Base-by-base conservation (phyloP, 2,888 invertebrate genomes). In the Opisthograptis luteolata region DNA sequence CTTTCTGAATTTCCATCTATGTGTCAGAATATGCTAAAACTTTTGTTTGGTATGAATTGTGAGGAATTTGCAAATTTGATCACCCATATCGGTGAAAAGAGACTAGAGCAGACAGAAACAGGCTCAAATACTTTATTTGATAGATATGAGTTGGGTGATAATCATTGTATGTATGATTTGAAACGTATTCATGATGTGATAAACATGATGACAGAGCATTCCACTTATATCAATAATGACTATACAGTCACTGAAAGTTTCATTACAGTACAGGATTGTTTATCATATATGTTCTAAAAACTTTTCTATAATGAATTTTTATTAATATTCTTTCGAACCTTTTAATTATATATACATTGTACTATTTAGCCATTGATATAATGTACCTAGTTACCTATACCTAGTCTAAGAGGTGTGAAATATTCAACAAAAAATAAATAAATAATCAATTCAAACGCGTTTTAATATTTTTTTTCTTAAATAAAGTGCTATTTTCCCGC, bases 11-110 rank as follows among this genome's bases (percentile, higher is more conserved):
- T 95, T 93, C 74, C 88, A 32, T 87, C 92, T 15, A 95, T 97
- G 65, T 97, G 97, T 77, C 98, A 98, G 84, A 72, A 94, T 1
- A 94, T 97, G 88, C 83, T 97, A 27, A 94, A 94, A 78, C 93
- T 94, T 8, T 92, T 94, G 13, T 95, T 94, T 88, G 97, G 97
- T 37, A 94, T 97, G 85, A 93, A 97, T 84, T 94, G 93, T 78
- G 70, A 81, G 60, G 92, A 92, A 58, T 96, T 96, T 85, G 89
- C 93, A 37, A 87, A 92, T 45, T 93, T 96, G 68, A 70, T 96
- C 39, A 81, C 85, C 60, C 92, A 93, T 69, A 94, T 96, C 70
- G 91, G 91, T 22, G 74, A 88, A 46, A 92, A 92, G 74, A 92
- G 95, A 67, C 72, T 94, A 24, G 62, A 76, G 13, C 83, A 88